phyloP scores from a whole-genome alignment of 53 echinoderm and acorn worm species.

The Zoroaster sp. region DNA sequence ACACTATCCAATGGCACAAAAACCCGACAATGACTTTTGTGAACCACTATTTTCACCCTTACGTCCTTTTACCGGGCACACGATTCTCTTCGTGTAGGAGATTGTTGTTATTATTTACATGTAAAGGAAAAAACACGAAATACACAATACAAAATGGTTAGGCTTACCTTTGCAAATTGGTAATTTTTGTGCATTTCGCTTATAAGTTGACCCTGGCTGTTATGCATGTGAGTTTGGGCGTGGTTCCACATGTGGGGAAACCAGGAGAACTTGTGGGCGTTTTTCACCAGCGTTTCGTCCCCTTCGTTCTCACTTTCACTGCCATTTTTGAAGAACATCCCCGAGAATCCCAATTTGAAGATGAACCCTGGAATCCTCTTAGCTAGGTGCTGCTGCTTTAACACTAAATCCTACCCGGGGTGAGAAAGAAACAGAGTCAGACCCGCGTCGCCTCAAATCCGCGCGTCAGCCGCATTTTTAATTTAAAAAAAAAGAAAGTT shows the following conservation, averaged over 20 bases:
- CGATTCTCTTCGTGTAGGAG: too few relatives aligned
- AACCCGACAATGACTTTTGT: too few relatives aligned
- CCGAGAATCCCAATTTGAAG: conserved; percentile 94
- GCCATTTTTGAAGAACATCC: conserved; percentile 79
- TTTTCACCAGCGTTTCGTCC: conserved; percentile 69
- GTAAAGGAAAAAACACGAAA: too few relatives aligned
- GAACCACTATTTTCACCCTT: too few relatives aligned
- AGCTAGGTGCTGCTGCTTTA: conserved; percentile 66
- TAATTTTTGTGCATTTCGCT: conserved; percentile 78
- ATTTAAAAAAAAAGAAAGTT: too few relatives aligned
- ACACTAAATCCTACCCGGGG: conserved; percentile 63
- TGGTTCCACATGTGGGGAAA: conserved; percentile 99
- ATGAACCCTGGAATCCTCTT: conserved; percentile 79
- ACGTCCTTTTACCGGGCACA: too few relatives aligned
- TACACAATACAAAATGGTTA: too few relatives aligned
- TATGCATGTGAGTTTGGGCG: conserved; percentile 76
- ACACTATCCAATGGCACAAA: too few relatives aligned
- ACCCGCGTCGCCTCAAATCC: too few relatives aligned
- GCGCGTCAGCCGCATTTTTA: too few relatives aligned
- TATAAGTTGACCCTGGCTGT: conserved; percentile 56
- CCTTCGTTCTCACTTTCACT: conserved; percentile 81
- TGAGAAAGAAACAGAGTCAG: too few relatives aligned
- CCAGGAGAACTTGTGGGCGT: conserved; percentile 92
- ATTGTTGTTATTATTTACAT: too few relatives aligned
- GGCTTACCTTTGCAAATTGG: conserved; percentile 90